Percentiles rank a stretch among this genome's conserved stretches.
These are phyloP conservation scores for Calonectris borealis DNA, from an alignment of 2,113 vertebrate genomes.

Conservation along the genomic window DNA sequence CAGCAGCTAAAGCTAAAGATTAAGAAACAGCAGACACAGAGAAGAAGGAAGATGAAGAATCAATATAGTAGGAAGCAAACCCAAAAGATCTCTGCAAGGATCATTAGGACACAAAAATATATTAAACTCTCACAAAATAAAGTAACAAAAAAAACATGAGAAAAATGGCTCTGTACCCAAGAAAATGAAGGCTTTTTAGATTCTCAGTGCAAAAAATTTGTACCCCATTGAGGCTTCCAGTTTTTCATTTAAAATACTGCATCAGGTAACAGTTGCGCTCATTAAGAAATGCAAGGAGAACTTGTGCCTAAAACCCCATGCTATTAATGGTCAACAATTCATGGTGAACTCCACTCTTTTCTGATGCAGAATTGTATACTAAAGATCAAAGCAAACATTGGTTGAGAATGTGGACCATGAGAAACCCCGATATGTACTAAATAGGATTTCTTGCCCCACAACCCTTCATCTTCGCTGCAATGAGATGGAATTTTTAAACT, in stretches of 20 bases:
- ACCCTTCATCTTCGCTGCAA: not conserved
- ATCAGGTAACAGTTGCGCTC: not conserved
- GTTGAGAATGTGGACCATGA: not conserved
- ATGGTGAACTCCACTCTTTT: not conserved
- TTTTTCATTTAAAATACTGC: not conserved
- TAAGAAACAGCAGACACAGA: not conserved
- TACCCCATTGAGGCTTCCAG: not conserved
- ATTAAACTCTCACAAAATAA: not conserved
- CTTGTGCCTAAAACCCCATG: not conserved
- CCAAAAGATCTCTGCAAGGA: not conserved
- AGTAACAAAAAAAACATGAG: fast-evolving
- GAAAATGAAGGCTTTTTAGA: not conserved
- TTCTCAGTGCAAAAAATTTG: not conserved
- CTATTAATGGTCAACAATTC: not conserved
- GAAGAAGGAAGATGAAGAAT: not conserved
- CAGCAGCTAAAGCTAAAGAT: not conserved
- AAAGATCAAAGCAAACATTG: not conserved
- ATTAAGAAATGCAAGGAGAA: not conserved
- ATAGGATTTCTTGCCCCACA: not conserved
- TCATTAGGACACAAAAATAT: not conserved
- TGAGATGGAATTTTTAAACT: not conserved
- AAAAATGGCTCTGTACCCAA: not conserved
- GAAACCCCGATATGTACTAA: not conserved
- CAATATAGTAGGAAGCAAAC: not conserved
- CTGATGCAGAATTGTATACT: not conserved